Conservation (phyloP, 2,797 vertebrate species). For the Esox masquinongy region DNA sequence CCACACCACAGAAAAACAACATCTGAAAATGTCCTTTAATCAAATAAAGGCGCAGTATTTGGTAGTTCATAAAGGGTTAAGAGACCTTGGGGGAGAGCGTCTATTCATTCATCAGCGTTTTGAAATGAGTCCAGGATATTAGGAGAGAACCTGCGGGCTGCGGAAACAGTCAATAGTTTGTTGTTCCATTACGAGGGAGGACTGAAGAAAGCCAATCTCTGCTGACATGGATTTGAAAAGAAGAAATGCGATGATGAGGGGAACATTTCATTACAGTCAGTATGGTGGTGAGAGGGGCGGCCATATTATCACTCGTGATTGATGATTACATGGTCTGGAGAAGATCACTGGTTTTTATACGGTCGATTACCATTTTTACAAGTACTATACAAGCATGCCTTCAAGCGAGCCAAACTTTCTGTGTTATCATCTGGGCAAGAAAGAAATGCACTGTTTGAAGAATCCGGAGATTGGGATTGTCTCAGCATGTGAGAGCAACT, state of each 20-base stretch:
- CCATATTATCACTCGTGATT: background rate
- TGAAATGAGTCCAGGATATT: slow-evolving; percentile 36
- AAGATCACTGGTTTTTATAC: background rate
- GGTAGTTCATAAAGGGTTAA: slow-evolving; percentile 12
- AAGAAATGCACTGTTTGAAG: slow-evolving; percentile 1
- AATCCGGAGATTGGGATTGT: slow-evolving; percentile 24
- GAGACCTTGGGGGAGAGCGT: background rate
- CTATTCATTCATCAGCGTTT: slow-evolving; percentile 13
- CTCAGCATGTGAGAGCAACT: slow-evolving; percentile 33
- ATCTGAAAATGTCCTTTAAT: slow-evolving; percentile 25
- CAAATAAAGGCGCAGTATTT: slow-evolving; percentile 22
- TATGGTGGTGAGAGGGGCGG: background rate
- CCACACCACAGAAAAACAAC: slow-evolving; percentile 1
- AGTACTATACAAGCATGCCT: slow-evolving; percentile 7
- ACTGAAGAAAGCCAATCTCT: slow-evolving; percentile 26
- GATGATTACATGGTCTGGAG: background rate
- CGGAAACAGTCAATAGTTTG: slow-evolving; percentile 19
- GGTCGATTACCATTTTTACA: background rate
- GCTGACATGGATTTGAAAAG: slow-evolving; percentile 49
- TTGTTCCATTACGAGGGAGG: slow-evolving; percentile 36
- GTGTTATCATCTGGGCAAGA: background rate
- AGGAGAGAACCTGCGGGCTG: slow-evolving; percentile 22
- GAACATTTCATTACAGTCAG: slow-evolving; percentile 6
- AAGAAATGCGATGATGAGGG: slow-evolving; percentile 36
- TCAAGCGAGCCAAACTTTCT: slow-evolving; percentile 3